Base-by-base conservation (phyloP, 2,797 vertebrate species). In the Sebastes baramenuke region DNA sequence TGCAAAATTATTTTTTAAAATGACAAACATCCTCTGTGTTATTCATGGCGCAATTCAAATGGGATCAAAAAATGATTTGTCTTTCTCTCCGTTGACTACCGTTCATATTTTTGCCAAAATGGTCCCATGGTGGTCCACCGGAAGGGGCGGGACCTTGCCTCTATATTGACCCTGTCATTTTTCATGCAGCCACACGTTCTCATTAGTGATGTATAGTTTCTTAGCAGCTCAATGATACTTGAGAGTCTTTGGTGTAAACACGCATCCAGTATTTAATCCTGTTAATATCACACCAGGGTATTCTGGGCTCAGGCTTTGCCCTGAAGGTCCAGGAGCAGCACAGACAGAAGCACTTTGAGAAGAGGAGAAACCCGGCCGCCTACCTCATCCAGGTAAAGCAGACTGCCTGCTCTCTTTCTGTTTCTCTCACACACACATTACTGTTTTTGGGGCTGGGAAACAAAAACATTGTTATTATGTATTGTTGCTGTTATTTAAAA, bases 241-340 rank as follows among this genome's bases (percentile, higher is more conserved):
- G 4, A 66, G 42, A 66, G 20, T 30, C 24, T 29, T 66, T 61
- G 66, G 14, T 4, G 2, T 74, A 11, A 5, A 20, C 42, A 55
- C 52, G 42, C 38, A 38, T 46, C 25, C 42, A 65, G 62, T 73
- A 29, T 68, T 71, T 16, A 66, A n/a, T 67, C 18, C 6, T 25
- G 0, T 64, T 59, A 8, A 20, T 78, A 6, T 87, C 25, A 5
- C 18, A 22, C 55, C 94, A 99, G 98, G 98, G 98, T 60, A 99
- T 99, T 93, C 96, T 99, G 91, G 98, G 98, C 77, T 99, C 98
- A 32, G 98, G 98, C 88, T 99, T 99, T 78, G 98, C 98, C 54
- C 91, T 99, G 88, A 99, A 99, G 95, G 98, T 99, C 46, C 98
- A 99, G 92, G 98, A 99, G 90, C 98, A 99, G 87, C 98, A 99